These are phyloP conservation scores for Diaprepes abbreviatus DNA, from an alignment of 2,888 invertebrate genomes.

Conservation along the genomic window DNA sequence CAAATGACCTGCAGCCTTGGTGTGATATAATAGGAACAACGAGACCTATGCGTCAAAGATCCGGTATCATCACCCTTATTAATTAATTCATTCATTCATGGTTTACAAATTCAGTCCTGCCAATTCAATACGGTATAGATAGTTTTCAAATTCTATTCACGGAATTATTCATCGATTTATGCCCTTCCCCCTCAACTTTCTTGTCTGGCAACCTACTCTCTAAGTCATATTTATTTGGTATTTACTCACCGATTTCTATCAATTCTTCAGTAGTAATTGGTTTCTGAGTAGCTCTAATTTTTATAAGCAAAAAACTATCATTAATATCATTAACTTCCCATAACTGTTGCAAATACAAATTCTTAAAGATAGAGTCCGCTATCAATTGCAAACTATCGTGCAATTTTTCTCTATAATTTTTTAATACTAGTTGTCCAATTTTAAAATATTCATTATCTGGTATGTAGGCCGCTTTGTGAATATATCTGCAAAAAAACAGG, in stretches of 20 bases:
- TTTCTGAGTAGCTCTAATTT: constrained; percentile 76
- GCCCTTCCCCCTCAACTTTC: no score
- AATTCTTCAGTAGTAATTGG: constrained; percentile 86
- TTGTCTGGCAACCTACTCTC: no score
- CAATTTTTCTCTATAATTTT: constrained; percentile 73
- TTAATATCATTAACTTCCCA: constrained; percentile 78
- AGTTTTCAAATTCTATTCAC: no score
- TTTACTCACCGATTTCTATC: constrained; percentile 78
- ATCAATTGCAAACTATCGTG: constrained; percentile 71
- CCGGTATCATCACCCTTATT: no score
- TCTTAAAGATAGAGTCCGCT: constrained; percentile 73
- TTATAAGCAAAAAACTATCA: constrained; percentile 78
- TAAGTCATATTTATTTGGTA: no score
- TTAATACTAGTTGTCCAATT: constrained; percentile 73
- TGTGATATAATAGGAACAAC: no score
- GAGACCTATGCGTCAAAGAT: no score
- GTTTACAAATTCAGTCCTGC: no score
- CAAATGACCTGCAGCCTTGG: no score
- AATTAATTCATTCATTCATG: no score
- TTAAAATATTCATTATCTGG: constrained; percentile 77
- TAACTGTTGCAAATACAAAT: constrained; percentile 75
- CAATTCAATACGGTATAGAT: no score
- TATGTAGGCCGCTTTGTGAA: constrained; percentile 73
- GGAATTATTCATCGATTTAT: no score
- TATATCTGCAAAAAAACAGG: constrained; percentile 61